Evolutionary conservation across 2,113 vertebrate species (phyloP), one percentile per base, ranked within the genome.

Genomic region (Athene cunicularia): DNA sequence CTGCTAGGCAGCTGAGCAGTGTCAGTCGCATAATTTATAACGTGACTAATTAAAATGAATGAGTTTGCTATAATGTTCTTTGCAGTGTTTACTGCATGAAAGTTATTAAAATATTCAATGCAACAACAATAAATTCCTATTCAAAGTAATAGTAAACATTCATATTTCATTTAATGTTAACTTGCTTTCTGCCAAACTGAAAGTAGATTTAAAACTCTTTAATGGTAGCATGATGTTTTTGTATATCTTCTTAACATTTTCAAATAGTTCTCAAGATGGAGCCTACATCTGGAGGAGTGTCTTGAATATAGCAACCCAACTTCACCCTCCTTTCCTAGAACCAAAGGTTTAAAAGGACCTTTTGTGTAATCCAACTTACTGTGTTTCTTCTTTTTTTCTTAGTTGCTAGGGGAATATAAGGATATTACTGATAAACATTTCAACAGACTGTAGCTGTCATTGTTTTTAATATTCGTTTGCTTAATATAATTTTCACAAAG

Each of bases 11-110:
- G 70, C 80, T 90, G 85, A 94, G 79, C 70, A 93, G 75, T 89
- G 87, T 93, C 95, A 97, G 71, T 97, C 20, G 3, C 90, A 91
- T 98, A 96, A 97, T 98, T 98, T 97, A 97, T 97, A 98, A 93
- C 47, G 97, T 76, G 56, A 96, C 80, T 98, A 98, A 98, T 98
- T 98, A 98, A 98, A 98, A 98, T 96, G 73, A 98, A 98, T 98
- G 92, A 95, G 90, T 73, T 97, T 84, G 32, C 85, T 94, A 47
- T 95, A 91, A 91, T 55, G 26, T 92, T 94, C 85, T 80, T 59
- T 97, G 76, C 77, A 80, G 88, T 96, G 76, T 97, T 96, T 98
- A 80, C 80, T 72, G 33, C 24, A 52, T 90, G 88, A 86, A 97
- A 85, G 77, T 97, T 97, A 97, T 98, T 98, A 96, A 98, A 98